These are phyloP conservation scores for Philaethria dido DNA, from an alignment of 2,888 invertebrate genomes.

Conservation along the genomic window DNA sequence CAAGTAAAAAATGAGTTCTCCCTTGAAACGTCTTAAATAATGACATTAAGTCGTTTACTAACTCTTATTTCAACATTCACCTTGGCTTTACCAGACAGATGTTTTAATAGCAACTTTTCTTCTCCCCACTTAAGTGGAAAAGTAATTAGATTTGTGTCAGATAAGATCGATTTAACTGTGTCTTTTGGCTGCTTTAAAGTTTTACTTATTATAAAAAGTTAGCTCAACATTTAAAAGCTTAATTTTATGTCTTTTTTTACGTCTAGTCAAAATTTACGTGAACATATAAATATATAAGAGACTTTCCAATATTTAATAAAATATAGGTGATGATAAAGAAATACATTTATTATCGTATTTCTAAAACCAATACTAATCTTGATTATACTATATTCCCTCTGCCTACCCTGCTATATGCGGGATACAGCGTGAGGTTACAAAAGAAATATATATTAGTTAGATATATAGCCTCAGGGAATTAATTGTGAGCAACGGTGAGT, in stretches of 20 bases:
- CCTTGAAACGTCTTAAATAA: constrained; percentile 1
- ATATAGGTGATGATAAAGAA: no score
- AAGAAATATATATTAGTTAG: no score
- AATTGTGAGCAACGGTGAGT: no score
- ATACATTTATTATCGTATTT: no score
- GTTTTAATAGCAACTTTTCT: constrained; percentile 25
- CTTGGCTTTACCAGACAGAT: constrained; percentile 21
- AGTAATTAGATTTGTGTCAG: constrained; percentile 28
- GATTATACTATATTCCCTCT: no score
- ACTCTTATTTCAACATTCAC: constrained; percentile 13
- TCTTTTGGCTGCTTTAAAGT: background rate
- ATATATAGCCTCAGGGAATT: no score
- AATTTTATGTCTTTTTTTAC: background rate
- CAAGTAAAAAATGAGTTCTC: background rate
- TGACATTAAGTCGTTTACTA: constrained; percentile 16
- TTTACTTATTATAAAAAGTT: background rate
- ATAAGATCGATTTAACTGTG: constrained; percentile 24
- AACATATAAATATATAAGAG: no score
- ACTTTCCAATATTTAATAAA: no score
- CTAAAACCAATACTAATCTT: no score
- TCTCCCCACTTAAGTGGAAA: constrained; percentile 16
- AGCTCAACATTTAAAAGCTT: background rate
- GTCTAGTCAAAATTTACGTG: no score
- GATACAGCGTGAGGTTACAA: no score
- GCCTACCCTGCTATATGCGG: no score